These are phyloP conservation scores for Ceramica pisi DNA, from an alignment of 2,888 invertebrate genomes.

Conservation along the genomic window DNA sequence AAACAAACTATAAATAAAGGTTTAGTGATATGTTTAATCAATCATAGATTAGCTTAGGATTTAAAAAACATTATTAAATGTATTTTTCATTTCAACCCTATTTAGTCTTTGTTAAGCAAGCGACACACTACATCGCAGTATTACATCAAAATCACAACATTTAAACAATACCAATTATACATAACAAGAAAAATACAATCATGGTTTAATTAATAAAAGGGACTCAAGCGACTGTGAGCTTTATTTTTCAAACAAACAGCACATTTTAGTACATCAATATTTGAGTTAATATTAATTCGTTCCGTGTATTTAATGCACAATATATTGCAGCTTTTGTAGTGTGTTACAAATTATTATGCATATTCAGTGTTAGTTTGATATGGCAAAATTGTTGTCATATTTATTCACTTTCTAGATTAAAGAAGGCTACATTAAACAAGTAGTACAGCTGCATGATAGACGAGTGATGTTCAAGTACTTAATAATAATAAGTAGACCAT, in stretches of 20 bases:
- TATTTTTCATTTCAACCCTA: neutral
- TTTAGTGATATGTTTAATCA: neutral
- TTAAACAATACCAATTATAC: constrained; percentile 21
- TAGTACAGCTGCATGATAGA: neutral
- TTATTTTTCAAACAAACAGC: constrained; percentile 41
- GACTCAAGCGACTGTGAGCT: constrained; percentile 45
- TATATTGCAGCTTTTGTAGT: constrained; percentile 10
- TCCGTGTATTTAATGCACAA: constrained; percentile 30
- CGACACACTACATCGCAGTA: constrained; percentile 38
- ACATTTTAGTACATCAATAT: constrained; percentile 36
- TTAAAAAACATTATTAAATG: neutral
- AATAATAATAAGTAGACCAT: constrained; percentile 46
- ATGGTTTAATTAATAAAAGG: neutral
- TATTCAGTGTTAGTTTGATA: constrained; percentile 19
- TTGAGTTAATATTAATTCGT: constrained; percentile 37
- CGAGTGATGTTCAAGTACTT: neutral
- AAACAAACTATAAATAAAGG: neutral
- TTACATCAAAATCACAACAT: constrained; percentile 46
- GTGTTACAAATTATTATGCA: constrained; percentile 2
- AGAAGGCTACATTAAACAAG: neutral
- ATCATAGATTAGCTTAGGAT: too few species aligned
- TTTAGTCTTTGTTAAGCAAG: constrained; percentile 31
- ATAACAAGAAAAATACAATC: constrained; percentile 7
- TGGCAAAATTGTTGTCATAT: neutral
- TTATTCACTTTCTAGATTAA: neutral